Conservation (phyloP, 2,797 vertebrate genomes). For the Falco novaeseelandiae region DNA sequence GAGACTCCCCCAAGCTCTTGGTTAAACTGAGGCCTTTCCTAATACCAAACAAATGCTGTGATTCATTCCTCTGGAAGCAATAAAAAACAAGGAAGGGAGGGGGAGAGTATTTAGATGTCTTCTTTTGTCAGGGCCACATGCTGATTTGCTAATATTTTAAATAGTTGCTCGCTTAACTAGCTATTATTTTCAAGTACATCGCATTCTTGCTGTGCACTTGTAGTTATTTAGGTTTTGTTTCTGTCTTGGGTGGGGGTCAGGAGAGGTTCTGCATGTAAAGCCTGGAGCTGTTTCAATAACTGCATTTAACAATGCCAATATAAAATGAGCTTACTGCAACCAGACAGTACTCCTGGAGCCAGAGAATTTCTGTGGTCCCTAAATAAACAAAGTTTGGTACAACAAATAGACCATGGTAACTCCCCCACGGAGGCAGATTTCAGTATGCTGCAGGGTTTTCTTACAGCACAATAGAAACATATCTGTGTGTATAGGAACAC, state of each 20-base stretch:
- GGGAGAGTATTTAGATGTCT: background rate
- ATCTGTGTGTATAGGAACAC: accelerated
- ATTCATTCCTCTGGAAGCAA: background rate
- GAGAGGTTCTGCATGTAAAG: background rate
- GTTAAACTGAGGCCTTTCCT: background rate
- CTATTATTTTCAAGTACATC: background rate
- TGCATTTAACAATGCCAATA: background rate
- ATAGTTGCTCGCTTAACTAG: background rate
- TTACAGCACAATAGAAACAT: background rate
- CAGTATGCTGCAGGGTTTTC: background rate
- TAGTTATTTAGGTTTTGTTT: background rate
- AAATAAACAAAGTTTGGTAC: background rate
- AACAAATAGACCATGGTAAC: background rate
- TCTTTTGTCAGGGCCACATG: background rate
- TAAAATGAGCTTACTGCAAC: background rate
- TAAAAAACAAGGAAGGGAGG: background rate
- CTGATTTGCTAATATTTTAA: slow-evolving; percentile 6
- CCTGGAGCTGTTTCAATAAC: background rate
- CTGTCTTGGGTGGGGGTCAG: background rate
- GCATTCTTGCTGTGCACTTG: background rate
- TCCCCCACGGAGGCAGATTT: background rate
- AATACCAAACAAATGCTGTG: background rate
- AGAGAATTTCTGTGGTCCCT: slow-evolving; percentile 3
- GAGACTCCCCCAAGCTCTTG: background rate
- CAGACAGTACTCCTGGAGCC: background rate